phyloP scores from a whole-genome alignment of 2,797 vertebrate genomes.

The Avahi laniger region DNA sequence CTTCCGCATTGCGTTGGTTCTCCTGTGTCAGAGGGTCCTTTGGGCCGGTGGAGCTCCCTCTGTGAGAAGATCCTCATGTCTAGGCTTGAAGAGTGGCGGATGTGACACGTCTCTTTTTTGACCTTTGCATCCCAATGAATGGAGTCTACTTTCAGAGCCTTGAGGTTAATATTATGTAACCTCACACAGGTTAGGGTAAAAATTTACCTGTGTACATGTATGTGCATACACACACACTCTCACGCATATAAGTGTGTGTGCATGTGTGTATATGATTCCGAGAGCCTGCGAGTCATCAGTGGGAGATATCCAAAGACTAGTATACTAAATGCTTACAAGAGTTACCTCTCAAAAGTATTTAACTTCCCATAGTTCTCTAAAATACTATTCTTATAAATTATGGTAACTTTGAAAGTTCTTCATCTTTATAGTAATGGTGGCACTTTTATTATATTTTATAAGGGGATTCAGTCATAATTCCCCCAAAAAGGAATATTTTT shows the following conservation, averaged over 20 bases:
- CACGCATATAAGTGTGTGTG: neutral
- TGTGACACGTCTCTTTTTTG: neutral
- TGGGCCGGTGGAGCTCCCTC: too few relatives aligned
- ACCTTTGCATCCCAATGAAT: neutral
- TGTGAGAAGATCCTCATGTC: neutral
- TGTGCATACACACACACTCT: neutral
- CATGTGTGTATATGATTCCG: neutral
- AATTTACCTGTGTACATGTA: neutral
- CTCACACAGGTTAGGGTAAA: neutral
- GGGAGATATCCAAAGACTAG: neutral
- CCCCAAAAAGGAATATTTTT: neutral
- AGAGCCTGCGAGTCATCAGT: neutral
- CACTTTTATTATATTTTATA: neutral
- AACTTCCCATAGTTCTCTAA: neutral
- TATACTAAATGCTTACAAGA: neutral
- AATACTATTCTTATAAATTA: neutral
- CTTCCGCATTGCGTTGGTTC: neutral
- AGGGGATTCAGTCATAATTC: neutral
- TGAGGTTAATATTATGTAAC: neutral
- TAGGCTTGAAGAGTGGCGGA: neutral
- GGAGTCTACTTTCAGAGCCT: neutral
- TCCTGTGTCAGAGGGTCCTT: neutral
- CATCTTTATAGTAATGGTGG: neutral
- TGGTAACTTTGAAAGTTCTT: neutral
- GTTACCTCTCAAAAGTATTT: neutral